A percentile compares a stretch with the other conserved stretches of the same genome.
phyloP scores from a whole-genome alignment of 1,140 invertebrate genomes.

The Drosophila orena region DNA sequence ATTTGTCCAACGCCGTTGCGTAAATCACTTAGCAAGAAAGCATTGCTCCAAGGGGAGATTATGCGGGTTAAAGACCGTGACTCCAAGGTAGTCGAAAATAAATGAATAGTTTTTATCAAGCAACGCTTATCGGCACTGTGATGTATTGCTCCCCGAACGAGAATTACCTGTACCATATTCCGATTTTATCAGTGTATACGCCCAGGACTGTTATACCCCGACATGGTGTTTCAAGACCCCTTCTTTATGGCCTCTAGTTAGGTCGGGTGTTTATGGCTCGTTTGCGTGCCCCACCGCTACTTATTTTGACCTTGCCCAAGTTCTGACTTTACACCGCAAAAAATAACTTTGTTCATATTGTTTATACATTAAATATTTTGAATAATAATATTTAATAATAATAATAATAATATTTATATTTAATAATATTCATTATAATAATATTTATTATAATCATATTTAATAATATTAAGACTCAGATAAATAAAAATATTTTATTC shows the following conservation, averaged over 20 bases:
- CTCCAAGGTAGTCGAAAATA: neutral
- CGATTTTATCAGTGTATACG: constrained; percentile 32
- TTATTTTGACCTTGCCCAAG: constrained; percentile 20
- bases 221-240: constrained; percentile 29
- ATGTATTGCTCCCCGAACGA: constrained; percentile 6
- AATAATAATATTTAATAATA: too few relatives aligned
- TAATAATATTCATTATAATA: too few relatives aligned
- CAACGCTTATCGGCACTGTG: constrained; percentile 1
- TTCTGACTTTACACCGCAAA: constrained; percentile 15
- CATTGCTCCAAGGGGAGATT: constrained; percentile 7
- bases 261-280: constrained; percentile 71
- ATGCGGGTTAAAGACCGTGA: constrained; percentile 11
- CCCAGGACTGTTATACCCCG: constrained; percentile 14
- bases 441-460: too few relatives aligned
- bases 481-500: too few relatives aligned
- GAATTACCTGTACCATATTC: constrained; percentile 23
- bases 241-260: constrained; percentile 53
- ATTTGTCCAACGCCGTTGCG: constrained; percentile 49
- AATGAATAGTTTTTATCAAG: constrained; percentile 3
- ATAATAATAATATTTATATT: too few relatives aligned
- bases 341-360: neutral
- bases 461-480: too few relatives aligned
- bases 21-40: constrained; percentile 48
- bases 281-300: constrained; percentile 61
- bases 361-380: too few relatives aligned